Percentiles rank a stretch among this genome's conserved stretches.
Evolutionary conservation across 2,888 invertebrate genomes (phyloP).

Genomic region (Andrena praecox): DNA sequence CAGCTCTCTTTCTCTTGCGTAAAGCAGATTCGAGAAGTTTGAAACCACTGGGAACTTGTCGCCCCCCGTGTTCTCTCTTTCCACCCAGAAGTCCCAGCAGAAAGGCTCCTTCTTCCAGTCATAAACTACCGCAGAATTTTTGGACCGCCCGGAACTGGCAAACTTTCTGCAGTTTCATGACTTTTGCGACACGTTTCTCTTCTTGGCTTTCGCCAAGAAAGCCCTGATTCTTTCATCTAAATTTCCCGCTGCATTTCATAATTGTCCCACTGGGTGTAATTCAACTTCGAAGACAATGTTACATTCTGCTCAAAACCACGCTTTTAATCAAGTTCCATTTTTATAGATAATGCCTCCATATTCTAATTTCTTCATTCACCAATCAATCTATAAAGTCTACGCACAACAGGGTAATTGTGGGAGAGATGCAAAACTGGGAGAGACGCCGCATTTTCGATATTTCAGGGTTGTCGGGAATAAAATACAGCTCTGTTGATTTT

Average conservation of each 20-base stretch:
- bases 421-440: too few relatives aligned
- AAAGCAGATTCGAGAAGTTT: conserved; percentile 11
- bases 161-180: conserved; percentile 1
- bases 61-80: neutral
- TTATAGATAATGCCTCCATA: too few relatives aligned
- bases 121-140: neutral
- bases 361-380: too few relatives aligned
- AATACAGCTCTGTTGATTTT: too few relatives aligned
- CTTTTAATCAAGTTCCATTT: too few relatives aligned
- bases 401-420: too few relatives aligned
- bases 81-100: neutral
- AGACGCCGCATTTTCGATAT: too few relatives aligned
- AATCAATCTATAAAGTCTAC: too few relatives aligned
- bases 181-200: neutral
- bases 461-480: too few relatives aligned
- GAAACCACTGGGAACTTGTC: neutral
- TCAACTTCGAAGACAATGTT: too few relatives aligned
- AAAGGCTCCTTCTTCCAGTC: neutral
- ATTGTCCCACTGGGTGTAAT: neutral
- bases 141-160: neutral
- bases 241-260: neutral
- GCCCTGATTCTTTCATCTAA: neutral
- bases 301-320: too few relatives aligned
- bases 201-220: neutral
- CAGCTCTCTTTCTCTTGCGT: neutral